phyloP scores from a whole-genome alignment of 2,113 vertebrate species.

The Acrocephalus kingi region DNA sequence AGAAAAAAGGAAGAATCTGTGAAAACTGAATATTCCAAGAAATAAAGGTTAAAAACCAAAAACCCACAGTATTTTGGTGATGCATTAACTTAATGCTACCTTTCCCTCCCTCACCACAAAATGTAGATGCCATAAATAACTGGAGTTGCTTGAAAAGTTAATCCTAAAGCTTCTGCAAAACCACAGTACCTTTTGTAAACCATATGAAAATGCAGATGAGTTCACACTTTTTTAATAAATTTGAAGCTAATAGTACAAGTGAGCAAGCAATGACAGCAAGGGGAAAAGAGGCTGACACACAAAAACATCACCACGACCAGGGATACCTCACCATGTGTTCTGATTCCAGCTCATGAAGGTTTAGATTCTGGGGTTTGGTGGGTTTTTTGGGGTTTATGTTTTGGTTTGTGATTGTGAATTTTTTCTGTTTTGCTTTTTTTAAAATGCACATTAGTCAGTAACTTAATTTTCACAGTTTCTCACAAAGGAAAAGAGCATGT shows the following conservation, averaged over 20 bases:
- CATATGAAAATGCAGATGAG: background rate
- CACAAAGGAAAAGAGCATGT: background rate
- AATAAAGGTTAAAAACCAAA: background rate
- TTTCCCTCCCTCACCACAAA: background rate
- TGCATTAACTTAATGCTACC: background rate
- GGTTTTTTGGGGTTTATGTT: background rate
- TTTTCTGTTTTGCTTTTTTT: background rate
- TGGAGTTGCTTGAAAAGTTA: background rate
- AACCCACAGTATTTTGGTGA: background rate
- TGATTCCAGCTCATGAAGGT: background rate
- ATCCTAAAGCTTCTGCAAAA: background rate
- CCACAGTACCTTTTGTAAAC: background rate
- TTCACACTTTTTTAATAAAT: background rate
- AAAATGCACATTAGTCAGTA: background rate
- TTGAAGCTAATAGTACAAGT: background rate
- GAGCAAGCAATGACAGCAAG: fast-evolving
- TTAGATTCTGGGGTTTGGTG: background rate
- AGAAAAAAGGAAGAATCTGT: background rate
- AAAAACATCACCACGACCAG: background rate
- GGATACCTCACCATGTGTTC: background rate
- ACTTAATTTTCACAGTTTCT: background rate
- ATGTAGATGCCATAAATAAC: background rate
- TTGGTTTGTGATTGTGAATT: background rate
- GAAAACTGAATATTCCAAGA: background rate
- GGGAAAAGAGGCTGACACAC: background rate